A percentile compares a stretch with the other conserved stretches of the same genome.
Evolutionary conservation across 2,888 invertebrate genomes (phyloP).

Genomic region (Pristionchus exspectatus): DNA sequence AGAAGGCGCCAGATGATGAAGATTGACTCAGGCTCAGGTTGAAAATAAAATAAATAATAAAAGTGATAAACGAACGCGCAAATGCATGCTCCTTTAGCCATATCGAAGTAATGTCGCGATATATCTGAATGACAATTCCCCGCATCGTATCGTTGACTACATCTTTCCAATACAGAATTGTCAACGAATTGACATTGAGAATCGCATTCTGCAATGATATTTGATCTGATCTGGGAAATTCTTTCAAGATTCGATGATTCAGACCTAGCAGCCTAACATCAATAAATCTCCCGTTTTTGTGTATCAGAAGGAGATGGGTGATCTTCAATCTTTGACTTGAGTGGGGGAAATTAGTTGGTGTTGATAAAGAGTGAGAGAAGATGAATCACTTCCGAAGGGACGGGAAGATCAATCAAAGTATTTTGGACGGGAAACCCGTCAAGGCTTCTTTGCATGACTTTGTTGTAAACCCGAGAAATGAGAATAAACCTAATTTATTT

Average conservation of each 20-base stretch:
- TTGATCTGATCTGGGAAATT: not conserved
- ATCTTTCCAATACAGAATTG: constrained; percentile 64
- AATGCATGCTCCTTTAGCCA: constrained; percentile 67
- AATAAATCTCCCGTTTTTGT: not conserved
- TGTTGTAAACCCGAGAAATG: constrained; percentile 9
- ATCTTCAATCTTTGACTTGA: constrained; percentile 21
- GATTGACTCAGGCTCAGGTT: not conserved
- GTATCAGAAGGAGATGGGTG: not conserved
- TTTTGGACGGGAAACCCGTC: not conserved
- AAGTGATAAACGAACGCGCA: constrained; percentile 60
- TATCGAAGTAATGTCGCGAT: constrained; percentile 71
- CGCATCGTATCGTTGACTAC: constrained; percentile 70
- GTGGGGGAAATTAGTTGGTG: constrained; percentile 13
- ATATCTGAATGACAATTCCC: constrained; percentile 70
- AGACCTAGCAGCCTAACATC: not conserved
- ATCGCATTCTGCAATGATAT: constrained; percentile 66
- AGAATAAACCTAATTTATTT: not conserved
- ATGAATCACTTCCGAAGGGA: constrained; percentile 40
- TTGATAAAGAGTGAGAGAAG: constrained; percentile 21
- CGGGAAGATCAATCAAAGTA: constrained; percentile 14
- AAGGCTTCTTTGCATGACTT: constrained; percentile 34
- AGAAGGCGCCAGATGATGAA: no score
- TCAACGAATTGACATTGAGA: constrained; percentile 64
- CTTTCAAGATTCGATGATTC: not conserved
- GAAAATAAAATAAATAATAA: not conserved